phyloP scores from a whole-genome alignment of 2,113 vertebrate species.

The Psittacara wagleri region DNA sequence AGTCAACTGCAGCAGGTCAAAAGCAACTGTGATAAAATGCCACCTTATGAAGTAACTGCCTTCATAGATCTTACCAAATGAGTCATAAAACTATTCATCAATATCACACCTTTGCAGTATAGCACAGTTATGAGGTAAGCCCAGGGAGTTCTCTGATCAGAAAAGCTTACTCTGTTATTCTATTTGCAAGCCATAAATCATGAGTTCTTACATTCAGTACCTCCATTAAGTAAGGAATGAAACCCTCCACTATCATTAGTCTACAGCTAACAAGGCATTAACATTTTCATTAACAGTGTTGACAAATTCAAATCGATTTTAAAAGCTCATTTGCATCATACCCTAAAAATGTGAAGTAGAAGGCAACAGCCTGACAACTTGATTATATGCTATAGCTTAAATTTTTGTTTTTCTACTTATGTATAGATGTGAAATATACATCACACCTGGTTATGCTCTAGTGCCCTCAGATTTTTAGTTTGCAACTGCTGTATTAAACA shows the following conservation, averaged over 20 bases:
- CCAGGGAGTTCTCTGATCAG: slow-evolving; percentile 18
- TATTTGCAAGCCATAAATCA: slow-evolving; percentile 48
- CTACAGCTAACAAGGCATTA: slow-evolving; percentile 52
- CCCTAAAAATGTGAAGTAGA: background rate
- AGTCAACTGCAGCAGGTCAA: slow-evolving; percentile 51
- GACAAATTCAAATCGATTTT: background rate
- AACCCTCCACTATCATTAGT: background rate
- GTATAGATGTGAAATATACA: background rate
- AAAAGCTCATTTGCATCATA: slow-evolving; percentile 20
- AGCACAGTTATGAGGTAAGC: background rate
- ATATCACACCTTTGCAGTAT: slow-evolving; percentile 15
- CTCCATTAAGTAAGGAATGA: background rate
- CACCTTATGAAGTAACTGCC: slow-evolving; percentile 71
- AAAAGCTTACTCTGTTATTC: slow-evolving; percentile 20
- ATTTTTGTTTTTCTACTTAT: background rate
- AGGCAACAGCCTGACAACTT: background rate
- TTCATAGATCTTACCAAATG: slow-evolving; percentile 65
- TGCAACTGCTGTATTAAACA: background rate
- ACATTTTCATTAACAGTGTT: background rate
- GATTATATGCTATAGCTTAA: background rate
- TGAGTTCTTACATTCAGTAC: background rate
- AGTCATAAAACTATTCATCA: slow-evolving; percentile 70
- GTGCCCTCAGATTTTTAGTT: background rate
- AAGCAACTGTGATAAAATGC: slow-evolving; percentile 62
- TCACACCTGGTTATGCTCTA: background rate